These are phyloP conservation scores for Cynaeus angustus DNA, from an alignment of 2,888 invertebrate species.

Conservation along the genomic window DNA sequence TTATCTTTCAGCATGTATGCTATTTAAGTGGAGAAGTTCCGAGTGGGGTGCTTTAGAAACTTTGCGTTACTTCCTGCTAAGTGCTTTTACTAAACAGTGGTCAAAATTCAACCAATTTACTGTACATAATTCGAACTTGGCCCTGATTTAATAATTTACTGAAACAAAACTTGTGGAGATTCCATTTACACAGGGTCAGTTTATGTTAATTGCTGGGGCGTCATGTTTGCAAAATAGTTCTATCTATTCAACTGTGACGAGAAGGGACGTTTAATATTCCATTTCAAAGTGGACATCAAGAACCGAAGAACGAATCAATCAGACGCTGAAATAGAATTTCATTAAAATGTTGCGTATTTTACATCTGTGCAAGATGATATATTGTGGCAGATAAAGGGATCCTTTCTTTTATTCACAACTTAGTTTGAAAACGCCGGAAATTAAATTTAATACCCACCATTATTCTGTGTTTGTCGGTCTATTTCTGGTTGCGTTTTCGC, in stretches of 20 bases:
- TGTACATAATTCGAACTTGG: constrained; percentile 38
- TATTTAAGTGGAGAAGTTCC: constrained; percentile 33
- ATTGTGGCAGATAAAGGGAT: constrained; percentile 34
- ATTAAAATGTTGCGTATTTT: constrained; percentile 6
- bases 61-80: constrained; percentile 34
- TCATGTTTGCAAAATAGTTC: constrained; percentile 36
- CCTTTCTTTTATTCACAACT: constrained; percentile 26
- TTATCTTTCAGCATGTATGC: constrained; percentile 37
- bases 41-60: constrained; percentile 33
- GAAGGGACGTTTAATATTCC: constrained; percentile 8
- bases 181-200: constrained; percentile 21
- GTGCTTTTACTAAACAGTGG: constrained; percentile 41
- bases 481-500: constrained; percentile 5
- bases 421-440: constrained; percentile 42
- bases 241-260: constrained; percentile 3
- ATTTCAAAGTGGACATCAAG: constrained; percentile 4
- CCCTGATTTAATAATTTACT: constrained; percentile 40
- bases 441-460: constrained; percentile 40
- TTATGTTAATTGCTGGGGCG: constrained; percentile 25
- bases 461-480: constrained; percentile 30
- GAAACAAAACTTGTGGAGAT: constrained; percentile 21
- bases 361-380: constrained; percentile 16
- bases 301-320: neutral
- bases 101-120: constrained; percentile 40
- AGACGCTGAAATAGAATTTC: neutral